Percentiles rank a stretch among this genome's conserved stretches.
Evolutionary conservation across 2,797 vertebrate genomes (phyloP).

Genomic region (Phyllotis vaccarum): DNA sequence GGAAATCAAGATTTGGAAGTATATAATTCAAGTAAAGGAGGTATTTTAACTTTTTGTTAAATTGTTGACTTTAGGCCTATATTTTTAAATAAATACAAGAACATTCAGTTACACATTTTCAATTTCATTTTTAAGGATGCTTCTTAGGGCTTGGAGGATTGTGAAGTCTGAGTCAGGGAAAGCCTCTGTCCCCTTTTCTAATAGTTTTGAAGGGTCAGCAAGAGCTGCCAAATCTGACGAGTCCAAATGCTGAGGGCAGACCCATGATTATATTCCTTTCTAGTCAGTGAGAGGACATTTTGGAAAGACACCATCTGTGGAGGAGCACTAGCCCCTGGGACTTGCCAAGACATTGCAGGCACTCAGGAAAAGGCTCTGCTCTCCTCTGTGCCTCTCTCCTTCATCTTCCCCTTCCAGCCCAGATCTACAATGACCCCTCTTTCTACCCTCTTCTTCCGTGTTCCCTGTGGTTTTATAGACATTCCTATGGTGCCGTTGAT

Average conservation of each 20-base stretch:
- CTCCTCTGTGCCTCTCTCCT: neutral
- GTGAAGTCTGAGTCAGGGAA: neutral
- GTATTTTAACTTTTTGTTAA: slow-evolving; percentile 26
- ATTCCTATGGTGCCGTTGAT: neutral
- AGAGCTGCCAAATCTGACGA: neutral
- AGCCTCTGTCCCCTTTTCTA: neutral
- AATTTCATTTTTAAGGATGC: neutral
- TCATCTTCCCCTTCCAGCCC: neutral
- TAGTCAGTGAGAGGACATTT: neutral
- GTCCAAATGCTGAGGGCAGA: too few species aligned
- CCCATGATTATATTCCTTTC: slow-evolving; percentile 1
- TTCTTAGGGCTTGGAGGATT: neutral
- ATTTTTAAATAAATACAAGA: neutral
- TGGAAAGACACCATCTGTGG: neutral
- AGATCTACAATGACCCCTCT: neutral
- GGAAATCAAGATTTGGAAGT: slow-evolving; percentile 44
- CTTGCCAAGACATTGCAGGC: neutral
- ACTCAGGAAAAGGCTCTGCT: neutral
- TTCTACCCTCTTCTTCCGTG: neutral
- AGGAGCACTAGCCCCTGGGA: neutral
- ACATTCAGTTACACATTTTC: neutral
- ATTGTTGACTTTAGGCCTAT: neutral
- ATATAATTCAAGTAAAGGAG: slow-evolving; percentile 3
- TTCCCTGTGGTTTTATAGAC: neutral
- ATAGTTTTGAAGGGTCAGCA: neutral